phyloP scores from a whole-genome alignment of 2,113 vertebrate species.

The Tonatia bakeri region DNA sequence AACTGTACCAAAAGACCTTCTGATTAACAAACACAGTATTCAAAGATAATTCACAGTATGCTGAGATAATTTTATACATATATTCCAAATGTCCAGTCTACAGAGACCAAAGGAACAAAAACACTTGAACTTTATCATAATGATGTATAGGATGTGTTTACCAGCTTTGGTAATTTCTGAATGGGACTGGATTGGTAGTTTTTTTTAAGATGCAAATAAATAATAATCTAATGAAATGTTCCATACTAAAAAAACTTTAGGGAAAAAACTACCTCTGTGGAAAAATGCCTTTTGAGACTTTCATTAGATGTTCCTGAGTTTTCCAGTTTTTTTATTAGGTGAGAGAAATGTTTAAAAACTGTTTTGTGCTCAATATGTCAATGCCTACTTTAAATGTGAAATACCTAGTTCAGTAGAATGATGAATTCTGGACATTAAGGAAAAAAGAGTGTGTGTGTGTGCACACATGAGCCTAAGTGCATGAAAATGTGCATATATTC shows the following conservation, averaged over 20 bases:
- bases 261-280: not conserved
- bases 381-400: not conserved
- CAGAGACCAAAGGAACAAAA: not conserved
- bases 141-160: not conserved
- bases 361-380: not conserved
- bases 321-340: conserved; percentile 16
- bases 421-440: not conserved
- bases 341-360: not conserved
- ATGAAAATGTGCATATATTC: not conserved
- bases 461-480: not conserved
- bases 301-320: not conserved
- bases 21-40: not conserved
- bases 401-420: not conserved
- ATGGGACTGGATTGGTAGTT: not conserved
- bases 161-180: not conserved
- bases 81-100: not conserved
- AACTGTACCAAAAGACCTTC: not conserved
- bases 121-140: not conserved
- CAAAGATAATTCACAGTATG: not conserved
- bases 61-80: not conserved
- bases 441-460: not conserved
- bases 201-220: not conserved
- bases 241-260: not conserved
- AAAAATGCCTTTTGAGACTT: not conserved
- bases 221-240: not conserved